Conservation (phyloP, 2,797 vertebrate species). For the Danio kyathit region DNA sequence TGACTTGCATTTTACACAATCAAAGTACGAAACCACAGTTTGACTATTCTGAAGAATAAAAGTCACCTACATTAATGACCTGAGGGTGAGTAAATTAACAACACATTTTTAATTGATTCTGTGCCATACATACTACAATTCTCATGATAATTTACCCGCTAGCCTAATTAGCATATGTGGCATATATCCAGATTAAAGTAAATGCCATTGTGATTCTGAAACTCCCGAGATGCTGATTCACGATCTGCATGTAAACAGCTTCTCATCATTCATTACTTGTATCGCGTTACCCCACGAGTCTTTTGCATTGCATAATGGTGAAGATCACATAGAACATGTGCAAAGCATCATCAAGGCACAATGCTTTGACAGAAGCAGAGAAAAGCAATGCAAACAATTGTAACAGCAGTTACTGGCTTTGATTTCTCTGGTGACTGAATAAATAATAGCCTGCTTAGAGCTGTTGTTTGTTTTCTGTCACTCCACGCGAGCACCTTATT, state of each 20-base stretch:
- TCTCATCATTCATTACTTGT: constrained; percentile 21
- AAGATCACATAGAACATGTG: constrained; percentile 42
- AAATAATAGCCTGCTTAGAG: constrained; percentile 56
- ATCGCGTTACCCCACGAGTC: constrained; percentile 33
- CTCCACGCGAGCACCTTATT: constrained; percentile 48
- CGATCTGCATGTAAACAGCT: constrained; percentile 38
- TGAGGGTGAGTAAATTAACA: too few species aligned
- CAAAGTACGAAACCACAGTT: too few species aligned
- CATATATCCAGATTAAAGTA: constrained; percentile 32
- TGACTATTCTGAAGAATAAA: too few species aligned
- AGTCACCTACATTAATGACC: too few species aligned
- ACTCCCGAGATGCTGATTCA: constrained; percentile 36
- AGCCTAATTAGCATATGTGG: constrained; percentile 19
- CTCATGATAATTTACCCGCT: neutral
- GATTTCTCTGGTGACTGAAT: constrained; percentile 57
- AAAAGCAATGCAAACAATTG: constrained; percentile 54
- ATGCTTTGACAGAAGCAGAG: constrained; percentile 24
- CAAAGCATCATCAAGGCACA: constrained; percentile 34
- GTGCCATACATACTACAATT: constrained; percentile 5
- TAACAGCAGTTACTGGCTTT: constrained; percentile 51
- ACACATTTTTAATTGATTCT: constrained; percentile 1
- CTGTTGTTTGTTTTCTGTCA: constrained; percentile 56
- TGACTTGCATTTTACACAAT: too few species aligned
- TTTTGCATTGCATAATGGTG: constrained; percentile 32
- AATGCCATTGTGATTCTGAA: constrained; percentile 31